These are phyloP conservation scores for Cecidostiba fungosa DNA, from an alignment of 2,888 invertebrate genomes.

Conservation along the genomic window DNA sequence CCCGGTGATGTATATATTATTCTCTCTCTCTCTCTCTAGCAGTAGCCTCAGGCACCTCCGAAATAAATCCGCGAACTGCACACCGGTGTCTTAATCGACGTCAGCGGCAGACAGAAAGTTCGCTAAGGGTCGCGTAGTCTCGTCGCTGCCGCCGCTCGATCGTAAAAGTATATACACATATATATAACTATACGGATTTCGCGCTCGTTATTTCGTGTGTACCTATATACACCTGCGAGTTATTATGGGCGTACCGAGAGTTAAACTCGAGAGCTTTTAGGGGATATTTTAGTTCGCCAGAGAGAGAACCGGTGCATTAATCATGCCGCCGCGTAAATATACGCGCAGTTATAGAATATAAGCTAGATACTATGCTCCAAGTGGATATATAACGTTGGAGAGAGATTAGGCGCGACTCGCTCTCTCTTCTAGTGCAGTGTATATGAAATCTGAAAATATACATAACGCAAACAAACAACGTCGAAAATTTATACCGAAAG, in stretches of 20 bases:
- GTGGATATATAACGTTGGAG: background rate
- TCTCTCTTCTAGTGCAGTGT: background rate
- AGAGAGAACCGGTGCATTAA: background rate
- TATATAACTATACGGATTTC: background rate
- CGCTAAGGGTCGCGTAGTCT: too few species aligned
- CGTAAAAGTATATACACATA: background rate
- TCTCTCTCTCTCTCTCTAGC: background rate
- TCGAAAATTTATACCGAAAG: constrained; percentile 23
- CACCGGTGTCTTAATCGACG: too few species aligned
- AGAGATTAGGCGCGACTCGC: background rate
- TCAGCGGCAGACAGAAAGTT: too few species aligned
- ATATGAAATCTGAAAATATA: background rate
- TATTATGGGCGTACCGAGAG: background rate
- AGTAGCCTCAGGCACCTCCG: background rate
- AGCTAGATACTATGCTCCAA: background rate
- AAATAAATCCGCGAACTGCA: background rate
- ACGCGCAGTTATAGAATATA: constrained; percentile 9
- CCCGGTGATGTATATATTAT: background rate
- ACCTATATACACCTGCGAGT: background rate
- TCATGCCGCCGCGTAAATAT: background rate
- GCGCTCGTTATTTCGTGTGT: background rate
- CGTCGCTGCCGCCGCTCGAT: too few species aligned
- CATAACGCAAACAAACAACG: background rate
- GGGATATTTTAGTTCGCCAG: background rate
- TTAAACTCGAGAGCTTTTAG: constrained; percentile 11